Percentiles rank a stretch among this genome's conserved stretches.
phyloP scores from a whole-genome alignment of 2,888 invertebrate species.

The Aphodius sticticus region DNA sequence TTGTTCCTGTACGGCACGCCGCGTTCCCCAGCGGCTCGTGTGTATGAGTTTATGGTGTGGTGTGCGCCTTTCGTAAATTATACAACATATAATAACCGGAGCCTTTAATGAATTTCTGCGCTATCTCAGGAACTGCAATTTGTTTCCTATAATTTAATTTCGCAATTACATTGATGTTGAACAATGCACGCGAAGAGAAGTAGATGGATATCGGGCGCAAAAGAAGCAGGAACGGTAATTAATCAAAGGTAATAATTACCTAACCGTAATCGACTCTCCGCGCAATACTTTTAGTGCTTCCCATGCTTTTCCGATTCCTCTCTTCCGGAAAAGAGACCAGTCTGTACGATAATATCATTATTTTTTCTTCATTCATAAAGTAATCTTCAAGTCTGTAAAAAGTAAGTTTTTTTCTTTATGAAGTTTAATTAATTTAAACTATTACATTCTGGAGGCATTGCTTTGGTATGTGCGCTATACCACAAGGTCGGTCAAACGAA shows the following conservation, averaged over 20 bases:
- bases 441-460: too few species aligned
- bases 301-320: not conserved
- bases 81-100: slow-evolving; percentile 14
- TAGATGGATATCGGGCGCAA: not conserved
- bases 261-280: not conserved
- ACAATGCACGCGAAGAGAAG: slow-evolving; percentile 17
- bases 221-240: slow-evolving; percentile 14
- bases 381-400: too few species aligned
- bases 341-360: not conserved
- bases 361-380: too few species aligned
- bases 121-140: slow-evolving; percentile 10
- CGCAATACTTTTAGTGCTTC: not conserved
- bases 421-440: too few species aligned
- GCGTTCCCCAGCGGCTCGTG: not conserved
- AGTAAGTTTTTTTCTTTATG: too few species aligned
- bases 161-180: slow-evolving; percentile 17
- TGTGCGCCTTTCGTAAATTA: slow-evolving; percentile 7
- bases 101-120: slow-evolving; percentile 19
- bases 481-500: too few species aligned
- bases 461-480: too few species aligned
- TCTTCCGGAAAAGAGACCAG: not conserved
- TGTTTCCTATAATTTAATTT: slow-evolving; percentile 25
- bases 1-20: not conserved
- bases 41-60: too few species aligned
- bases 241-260: slow-evolving; percentile 22